Percentiles rank a stretch among this genome's conserved stretches.
These are phyloP conservation scores for Rhingia campestris DNA, from an alignment of 2,888 invertebrate genomes.

Conservation along the genomic window DNA sequence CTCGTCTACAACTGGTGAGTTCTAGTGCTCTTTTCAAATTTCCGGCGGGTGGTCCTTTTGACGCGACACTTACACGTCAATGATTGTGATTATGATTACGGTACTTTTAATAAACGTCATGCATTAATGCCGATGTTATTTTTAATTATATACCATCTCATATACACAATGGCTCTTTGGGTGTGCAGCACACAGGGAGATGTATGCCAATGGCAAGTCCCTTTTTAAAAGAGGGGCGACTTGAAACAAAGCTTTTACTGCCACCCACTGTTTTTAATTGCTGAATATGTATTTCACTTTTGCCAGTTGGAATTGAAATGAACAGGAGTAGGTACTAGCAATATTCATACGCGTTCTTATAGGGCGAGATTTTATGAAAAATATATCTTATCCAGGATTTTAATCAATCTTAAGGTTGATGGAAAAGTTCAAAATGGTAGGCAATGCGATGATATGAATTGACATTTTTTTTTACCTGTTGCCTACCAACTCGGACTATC, in stretches of 20 bases:
- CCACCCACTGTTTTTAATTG: slow-evolving; percentile 53
- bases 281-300: slow-evolving; percentile 18
- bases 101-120: slow-evolving; percentile 60
- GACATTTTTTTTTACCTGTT: no score
- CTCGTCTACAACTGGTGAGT: not conserved
- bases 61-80: slow-evolving; percentile 56
- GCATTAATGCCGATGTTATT: slow-evolving; percentile 49
- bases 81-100: slow-evolving; percentile 53
- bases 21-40: slow-evolving; percentile 41
- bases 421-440: no score
- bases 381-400: no score
- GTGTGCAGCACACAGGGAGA: slow-evolving; percentile 23
- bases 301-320: slow-evolving; percentile 30
- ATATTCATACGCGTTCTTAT: no score
- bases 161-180: slow-evolving; percentile 30
- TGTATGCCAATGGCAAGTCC: slow-evolving; percentile 14
- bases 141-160: slow-evolving; percentile 41
- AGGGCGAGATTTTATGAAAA: no score
- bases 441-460: no score
- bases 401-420: no score
- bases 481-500: no score
- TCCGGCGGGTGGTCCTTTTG: slow-evolving; percentile 59
- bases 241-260: slow-evolving; percentile 43
- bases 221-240: slow-evolving; percentile 35
- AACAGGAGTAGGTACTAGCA: no score